Evolutionary conservation across 2,113 vertebrate genomes (phyloP).

Genomic region (Bambusicola thoracicus): DNA sequence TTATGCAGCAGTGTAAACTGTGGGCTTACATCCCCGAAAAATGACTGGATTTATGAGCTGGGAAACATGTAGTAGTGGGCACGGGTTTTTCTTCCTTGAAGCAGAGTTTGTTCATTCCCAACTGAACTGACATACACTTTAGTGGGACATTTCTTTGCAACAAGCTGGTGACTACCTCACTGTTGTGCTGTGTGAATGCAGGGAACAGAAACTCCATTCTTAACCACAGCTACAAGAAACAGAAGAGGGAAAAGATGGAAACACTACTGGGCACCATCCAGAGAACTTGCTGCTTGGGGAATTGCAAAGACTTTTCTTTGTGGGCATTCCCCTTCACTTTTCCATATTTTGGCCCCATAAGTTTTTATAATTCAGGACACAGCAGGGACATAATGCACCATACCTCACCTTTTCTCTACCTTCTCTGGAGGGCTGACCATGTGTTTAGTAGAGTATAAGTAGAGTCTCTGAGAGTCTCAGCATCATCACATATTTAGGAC

Average conservation of each 20-base stretch:
- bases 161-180: background rate
- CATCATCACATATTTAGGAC: background rate
- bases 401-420: background rate
- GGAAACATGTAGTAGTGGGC: background rate
- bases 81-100: background rate
- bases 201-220: background rate
- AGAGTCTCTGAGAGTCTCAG: background rate
- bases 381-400: background rate
- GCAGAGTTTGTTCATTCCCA: background rate
- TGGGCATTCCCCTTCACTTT: background rate
- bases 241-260: background rate
- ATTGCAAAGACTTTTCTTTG: background rate
- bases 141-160: background rate
- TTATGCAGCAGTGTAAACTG: background rate
- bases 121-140: fast-evolving
- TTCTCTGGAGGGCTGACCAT: background rate
- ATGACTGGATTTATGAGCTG: background rate
- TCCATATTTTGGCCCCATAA: background rate
- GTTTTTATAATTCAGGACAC: background rate
- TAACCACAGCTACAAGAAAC: background rate
- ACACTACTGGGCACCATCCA: background rate
- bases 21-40: background rate
- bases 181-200: background rate
- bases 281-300: background rate
- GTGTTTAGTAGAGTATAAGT: background rate